Evolutionary conservation across 2,113 vertebrate species (phyloP).

Genomic region (Nipponia nippon): DNA sequence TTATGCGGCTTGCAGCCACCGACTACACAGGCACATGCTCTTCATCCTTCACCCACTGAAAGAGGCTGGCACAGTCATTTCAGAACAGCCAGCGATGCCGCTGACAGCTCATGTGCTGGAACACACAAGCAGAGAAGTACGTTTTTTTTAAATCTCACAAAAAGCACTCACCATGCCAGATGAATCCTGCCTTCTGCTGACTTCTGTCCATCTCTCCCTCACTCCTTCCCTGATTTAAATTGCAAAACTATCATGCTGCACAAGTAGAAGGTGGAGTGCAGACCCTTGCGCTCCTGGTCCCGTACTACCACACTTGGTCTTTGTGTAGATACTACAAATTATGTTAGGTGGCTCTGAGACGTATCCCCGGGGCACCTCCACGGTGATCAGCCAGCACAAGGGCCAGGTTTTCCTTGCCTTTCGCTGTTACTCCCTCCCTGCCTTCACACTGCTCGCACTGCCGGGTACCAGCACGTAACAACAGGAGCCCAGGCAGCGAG

Average conservation of each 20-base stretch:
- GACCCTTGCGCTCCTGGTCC: not conserved
- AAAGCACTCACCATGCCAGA: not conserved
- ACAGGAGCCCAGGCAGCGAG: not conserved
- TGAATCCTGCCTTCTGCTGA: not conserved
- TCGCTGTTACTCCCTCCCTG: not conserved
- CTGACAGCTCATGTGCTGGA: not conserved
- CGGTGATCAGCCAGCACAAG: not conserved
- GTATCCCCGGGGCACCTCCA: accelerated
- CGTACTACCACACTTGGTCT: too few relatives aligned
- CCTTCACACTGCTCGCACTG: not conserved
- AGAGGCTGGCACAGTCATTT: not conserved
- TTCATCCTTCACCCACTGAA: not conserved
- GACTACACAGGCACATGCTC: not conserved
- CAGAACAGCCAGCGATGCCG: not conserved
- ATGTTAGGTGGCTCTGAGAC: accelerated
- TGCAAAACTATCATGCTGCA: not conserved
- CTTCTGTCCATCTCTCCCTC: not conserved
- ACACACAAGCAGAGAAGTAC: not conserved
- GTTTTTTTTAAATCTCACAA: not conserved
- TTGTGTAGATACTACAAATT: not conserved
- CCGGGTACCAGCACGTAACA: not conserved
- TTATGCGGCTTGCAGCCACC: not conserved
- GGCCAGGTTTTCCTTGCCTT: not conserved
- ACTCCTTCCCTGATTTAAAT: not conserved
- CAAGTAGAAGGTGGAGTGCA: not conserved